Evolutionary conservation across 1,140 invertebrate species (phyloP), one percentile per base, ranked within the genome.

Genomic region (Coelopa frigida): DNA sequence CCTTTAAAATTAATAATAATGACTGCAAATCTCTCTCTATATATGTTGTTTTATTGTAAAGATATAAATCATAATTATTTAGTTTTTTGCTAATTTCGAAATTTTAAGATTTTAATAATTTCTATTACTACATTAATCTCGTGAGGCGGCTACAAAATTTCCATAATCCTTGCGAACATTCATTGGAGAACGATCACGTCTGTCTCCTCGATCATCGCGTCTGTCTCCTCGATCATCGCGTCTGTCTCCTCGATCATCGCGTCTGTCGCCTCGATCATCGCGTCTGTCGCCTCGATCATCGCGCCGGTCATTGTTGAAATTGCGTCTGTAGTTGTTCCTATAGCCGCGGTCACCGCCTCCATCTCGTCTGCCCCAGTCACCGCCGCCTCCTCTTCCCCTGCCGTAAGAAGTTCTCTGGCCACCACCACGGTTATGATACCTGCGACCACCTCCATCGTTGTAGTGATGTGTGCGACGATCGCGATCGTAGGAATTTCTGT

Each of bases 141-240:
- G 61, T 23, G 62, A 66, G 4, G 62, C 62, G 21, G 59, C 57
- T 44, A 66, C 62, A 55, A 66, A 66, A 45, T 66, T 66, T 2
- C 62, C 58, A 51, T 66, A 66, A 42, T 66, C 62, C 3, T 59
- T 50, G 18, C 59, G 37, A 3, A 66, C 57, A 18, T 55, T 52
- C 53, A 61, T 66, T 6, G 62, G 53, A 3, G 56, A 23, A 5
- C n/a, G 4, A 5, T 15, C 6, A 3, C 23, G 2, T 8, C 4
- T 18, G 37, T 58, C 56, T 46, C 56, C 53, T 12, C 46, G 49
- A 27, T 61, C 50, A 23, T 52, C 51, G 21, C 51, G 43, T 26
- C 46, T 23, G 24, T 59, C 48, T 1, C 50, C 42, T 8, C 50
- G 50, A 12, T 56, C 56, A 29, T 33, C 43, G 2, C 56, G 52